These are phyloP conservation scores for Spodoptera litura DNA, from an alignment of 1,140 invertebrate species.

Conservation along the genomic window DNA sequence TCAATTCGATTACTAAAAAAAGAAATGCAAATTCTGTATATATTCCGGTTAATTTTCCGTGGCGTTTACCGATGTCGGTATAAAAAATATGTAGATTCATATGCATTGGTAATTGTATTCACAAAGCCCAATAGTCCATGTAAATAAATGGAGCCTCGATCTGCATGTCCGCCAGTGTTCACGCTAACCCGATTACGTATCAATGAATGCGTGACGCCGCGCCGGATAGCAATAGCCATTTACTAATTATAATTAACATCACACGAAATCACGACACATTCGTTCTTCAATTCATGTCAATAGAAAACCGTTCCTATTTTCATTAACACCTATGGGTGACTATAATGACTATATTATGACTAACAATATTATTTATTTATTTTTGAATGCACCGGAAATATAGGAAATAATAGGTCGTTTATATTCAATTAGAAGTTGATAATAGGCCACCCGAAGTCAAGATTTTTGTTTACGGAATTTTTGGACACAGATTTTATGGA, in stretches of 20 bases:
- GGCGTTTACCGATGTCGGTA: neutral
- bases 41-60: neutral
- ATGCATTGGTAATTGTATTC: slow-evolving; percentile 10
- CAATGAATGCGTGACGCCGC: slow-evolving; percentile 55
- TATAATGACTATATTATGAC: no score
- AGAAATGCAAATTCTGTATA: no score
- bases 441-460: no score
- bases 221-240: slow-evolving; percentile 31
- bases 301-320: slow-evolving; percentile 28
- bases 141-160: slow-evolving; percentile 17
- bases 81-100: slow-evolving; percentile 2
- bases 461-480: no score
- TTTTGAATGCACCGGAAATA: no score
- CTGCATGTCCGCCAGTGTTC: slow-evolving; percentile 43
- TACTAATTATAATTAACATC: slow-evolving; percentile 12
- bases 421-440: no score
- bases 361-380: no score
- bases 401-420: no score
- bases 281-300: slow-evolving; percentile 45
- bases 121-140: slow-evolving; percentile 31
- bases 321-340: neutral
- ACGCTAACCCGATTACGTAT: slow-evolving; percentile 60
- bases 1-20: no score
- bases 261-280: slow-evolving; percentile 55
- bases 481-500: no score